Conservation (phyloP, 2,888 invertebrate species). For the Papilio protenor region DNA sequence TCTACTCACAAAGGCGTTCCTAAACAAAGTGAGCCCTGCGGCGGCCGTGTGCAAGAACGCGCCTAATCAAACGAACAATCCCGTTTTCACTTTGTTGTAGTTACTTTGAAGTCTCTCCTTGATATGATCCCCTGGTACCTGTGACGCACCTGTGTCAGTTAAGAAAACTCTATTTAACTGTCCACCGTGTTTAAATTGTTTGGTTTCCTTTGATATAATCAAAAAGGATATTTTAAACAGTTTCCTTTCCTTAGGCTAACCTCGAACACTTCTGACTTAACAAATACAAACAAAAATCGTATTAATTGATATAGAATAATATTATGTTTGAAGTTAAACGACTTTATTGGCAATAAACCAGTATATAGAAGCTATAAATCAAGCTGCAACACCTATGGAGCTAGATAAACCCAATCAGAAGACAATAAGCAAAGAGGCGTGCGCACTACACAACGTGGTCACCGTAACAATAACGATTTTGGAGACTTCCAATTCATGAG, state of each 20-base stretch:
- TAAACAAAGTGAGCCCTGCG: slow-evolving; percentile 76
- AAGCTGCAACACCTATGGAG: slow-evolving; percentile 45
- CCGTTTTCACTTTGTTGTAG: slow-evolving; percentile 78
- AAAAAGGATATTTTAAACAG: neutral
- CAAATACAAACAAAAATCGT: neutral
- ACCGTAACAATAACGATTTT: slow-evolving; percentile 67
- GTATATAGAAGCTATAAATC: slow-evolving; percentile 44
- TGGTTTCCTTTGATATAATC: neutral
- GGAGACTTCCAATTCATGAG: slow-evolving; percentile 52
- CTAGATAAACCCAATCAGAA: slow-evolving; percentile 76
- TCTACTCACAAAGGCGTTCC: slow-evolving; percentile 67
- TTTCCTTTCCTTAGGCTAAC: slow-evolving; percentile 12
- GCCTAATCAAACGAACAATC: slow-evolving; percentile 81
- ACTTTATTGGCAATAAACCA: slow-evolving; percentile 36
- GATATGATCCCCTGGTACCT: slow-evolving; percentile 72
- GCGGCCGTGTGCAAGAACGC: slow-evolving; percentile 72
- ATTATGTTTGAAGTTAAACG: neutral
- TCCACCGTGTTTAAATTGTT: neutral
- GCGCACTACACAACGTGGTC: slow-evolving; percentile 65
- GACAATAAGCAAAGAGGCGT: slow-evolving; percentile 75
- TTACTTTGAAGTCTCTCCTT: slow-evolving; percentile 76
- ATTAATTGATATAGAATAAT: neutral
- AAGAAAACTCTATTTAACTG: slow-evolving; percentile 39
- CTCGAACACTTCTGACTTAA: neutral
- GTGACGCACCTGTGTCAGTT: slow-evolving; percentile 51